Conservation (phyloP, 2,888 invertebrate species). For the Nymphalis urticae region DNA sequence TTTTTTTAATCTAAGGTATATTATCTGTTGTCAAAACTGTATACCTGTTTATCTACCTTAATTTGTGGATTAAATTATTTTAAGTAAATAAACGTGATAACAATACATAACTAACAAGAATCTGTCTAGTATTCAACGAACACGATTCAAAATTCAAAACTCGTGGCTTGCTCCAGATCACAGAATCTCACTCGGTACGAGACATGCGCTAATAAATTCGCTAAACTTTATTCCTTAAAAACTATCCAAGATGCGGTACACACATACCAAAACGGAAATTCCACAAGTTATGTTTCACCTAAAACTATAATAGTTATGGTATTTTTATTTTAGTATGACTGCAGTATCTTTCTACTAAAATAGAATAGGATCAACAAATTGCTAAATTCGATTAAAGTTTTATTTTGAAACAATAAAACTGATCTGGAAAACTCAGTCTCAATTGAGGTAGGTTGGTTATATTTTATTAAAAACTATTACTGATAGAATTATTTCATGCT, state of each 20-base stretch:
- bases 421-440: too few relatives aligned
- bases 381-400: too few relatives aligned
- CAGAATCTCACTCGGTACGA: conserved; percentile 27
- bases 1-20: too few relatives aligned
- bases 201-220: conserved; percentile 20
- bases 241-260: conserved; percentile 23
- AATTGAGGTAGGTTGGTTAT: too few relatives aligned
- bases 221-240: conserved; percentile 34
- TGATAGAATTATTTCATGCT: too few relatives aligned
- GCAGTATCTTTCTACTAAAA: too few relatives aligned
- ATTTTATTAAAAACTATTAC: too few relatives aligned
- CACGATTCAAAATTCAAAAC: conserved; percentile 20
- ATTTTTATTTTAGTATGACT: not conserved
- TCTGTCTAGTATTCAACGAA: conserved; percentile 7
- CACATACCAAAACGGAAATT: conserved; percentile 28
- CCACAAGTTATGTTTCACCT: conserved; percentile 14
- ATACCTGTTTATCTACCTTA: not conserved
- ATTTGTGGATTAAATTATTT: not conserved
- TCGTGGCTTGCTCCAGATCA: conserved; percentile 2
- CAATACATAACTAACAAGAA: not conserved
- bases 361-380: too few relatives aligned
- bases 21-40: too few relatives aligned
- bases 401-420: too few relatives aligned
- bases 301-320: not conserved
- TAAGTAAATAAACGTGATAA: not conserved